phyloP scores from a whole-genome alignment of 2,888 invertebrate genomes.

The Branchipolynoe longqiensis region DNA sequence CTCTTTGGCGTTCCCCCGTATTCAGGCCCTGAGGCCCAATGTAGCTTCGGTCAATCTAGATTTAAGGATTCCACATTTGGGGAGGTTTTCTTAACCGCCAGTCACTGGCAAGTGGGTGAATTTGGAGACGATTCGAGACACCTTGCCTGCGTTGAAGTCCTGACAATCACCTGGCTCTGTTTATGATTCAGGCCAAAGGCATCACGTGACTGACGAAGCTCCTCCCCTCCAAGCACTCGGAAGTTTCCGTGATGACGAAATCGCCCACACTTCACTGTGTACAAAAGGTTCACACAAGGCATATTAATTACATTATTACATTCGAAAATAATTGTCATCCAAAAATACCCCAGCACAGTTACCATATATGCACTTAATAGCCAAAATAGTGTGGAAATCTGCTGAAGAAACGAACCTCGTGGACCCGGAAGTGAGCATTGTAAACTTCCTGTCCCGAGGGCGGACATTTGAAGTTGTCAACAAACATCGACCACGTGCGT shows the following conservation, averaged over 20 bases:
- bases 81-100: not conserved
- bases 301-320: no score
- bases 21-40: not conserved
- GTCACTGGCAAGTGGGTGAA: not conserved
- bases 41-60: not conserved
- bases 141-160: not conserved
- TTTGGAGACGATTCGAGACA: not conserved
- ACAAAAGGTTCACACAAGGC: not conserved
- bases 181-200: constrained; percentile 53
- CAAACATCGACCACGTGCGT: constrained; percentile 26
- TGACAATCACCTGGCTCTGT: constrained; percentile 38
- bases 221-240: constrained; percentile 41
- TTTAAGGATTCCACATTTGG: not conserved
- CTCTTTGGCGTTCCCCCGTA: not conserved
- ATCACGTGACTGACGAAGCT: constrained; percentile 40
- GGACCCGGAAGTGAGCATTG: constrained; percentile 24
- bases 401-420: not conserved
- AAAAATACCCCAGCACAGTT: not conserved
- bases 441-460: constrained; percentile 29
- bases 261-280: not conserved
- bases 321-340: no score
- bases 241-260: constrained; percentile 56
- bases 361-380: no score
- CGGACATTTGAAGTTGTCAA: constrained; percentile 43
- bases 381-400: not conserved